These are phyloP conservation scores for Ashinkailepas kermadecensis DNA, from an alignment of 2,888 invertebrate genomes.

Conservation along the genomic window DNA sequence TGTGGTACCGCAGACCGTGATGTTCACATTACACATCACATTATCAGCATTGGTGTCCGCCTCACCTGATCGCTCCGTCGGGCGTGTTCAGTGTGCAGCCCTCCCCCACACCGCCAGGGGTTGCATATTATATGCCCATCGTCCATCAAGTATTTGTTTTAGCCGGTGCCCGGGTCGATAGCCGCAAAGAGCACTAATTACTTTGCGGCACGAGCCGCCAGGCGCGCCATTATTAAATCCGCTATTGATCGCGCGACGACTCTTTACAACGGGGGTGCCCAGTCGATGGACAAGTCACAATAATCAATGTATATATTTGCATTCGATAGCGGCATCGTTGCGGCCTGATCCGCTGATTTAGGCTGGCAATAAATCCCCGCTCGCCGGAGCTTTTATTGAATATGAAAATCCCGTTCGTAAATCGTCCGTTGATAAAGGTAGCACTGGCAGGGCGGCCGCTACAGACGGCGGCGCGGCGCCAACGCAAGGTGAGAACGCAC, in stretches of 20 bases:
- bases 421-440: conserved; percentile 4
- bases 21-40: too few relatives aligned
- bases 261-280: neutral
- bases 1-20: too few relatives aligned
- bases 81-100: too few relatives aligned
- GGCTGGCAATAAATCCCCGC: neutral
- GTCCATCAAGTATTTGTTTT: conserved; percentile 1
- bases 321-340: neutral
- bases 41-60: too few relatives aligned
- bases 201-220: neutral
- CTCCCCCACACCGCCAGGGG: too few relatives aligned
- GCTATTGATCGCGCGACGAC: neutral
- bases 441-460: neutral
- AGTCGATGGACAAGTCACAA: conserved; percentile 8
- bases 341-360: conserved; percentile 13
- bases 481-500: too few relatives aligned
- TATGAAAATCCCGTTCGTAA: conserved; percentile 21
- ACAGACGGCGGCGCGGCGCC: too few relatives aligned
- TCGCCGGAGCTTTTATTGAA: neutral
- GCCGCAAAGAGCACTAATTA: conserved; percentile 19
- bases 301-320: conserved; percentile 20
- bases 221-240: neutral
- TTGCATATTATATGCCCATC: neutral
- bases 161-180: neutral
- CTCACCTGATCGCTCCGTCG: too few relatives aligned